Conservation (phyloP, 1,140 invertebrate genomes). For the Diachasma alloeum region DNA sequence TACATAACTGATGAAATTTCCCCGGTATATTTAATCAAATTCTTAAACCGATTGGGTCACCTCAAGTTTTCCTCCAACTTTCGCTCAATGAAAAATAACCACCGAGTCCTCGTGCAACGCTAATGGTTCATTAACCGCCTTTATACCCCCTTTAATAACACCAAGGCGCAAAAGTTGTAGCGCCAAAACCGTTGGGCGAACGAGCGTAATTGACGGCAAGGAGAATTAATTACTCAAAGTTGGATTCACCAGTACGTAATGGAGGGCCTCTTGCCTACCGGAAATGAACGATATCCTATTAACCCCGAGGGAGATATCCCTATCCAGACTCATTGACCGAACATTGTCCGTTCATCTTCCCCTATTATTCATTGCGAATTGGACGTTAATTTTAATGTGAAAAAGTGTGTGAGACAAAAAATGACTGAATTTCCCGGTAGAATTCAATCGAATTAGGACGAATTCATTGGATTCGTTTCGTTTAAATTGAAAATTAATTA, state of each 20-base stretch:
- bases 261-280: background rate
- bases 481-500: background rate
- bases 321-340: background rate
- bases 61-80: background rate
- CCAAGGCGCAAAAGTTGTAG: background rate
- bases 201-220: background rate
- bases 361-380: background rate
- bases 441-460: background rate
- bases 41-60: too few relatives aligned
- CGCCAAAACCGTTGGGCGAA: background rate
- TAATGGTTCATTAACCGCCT: background rate
- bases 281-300: slow-evolving; percentile 16
- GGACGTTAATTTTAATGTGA: background rate
- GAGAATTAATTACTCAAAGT: slow-evolving; percentile 9
- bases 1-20: too few relatives aligned
- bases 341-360: background rate
- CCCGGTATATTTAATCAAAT: too few relatives aligned
- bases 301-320: background rate
- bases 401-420: background rate
- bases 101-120: background rate
- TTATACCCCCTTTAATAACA: background rate
- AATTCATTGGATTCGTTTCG: background rate
- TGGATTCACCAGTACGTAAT: background rate
- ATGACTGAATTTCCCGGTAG: background rate
- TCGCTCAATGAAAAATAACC: background rate